Conservation (phyloP, 2,797 vertebrate genomes). For the Coregonus suidteri region DNA sequence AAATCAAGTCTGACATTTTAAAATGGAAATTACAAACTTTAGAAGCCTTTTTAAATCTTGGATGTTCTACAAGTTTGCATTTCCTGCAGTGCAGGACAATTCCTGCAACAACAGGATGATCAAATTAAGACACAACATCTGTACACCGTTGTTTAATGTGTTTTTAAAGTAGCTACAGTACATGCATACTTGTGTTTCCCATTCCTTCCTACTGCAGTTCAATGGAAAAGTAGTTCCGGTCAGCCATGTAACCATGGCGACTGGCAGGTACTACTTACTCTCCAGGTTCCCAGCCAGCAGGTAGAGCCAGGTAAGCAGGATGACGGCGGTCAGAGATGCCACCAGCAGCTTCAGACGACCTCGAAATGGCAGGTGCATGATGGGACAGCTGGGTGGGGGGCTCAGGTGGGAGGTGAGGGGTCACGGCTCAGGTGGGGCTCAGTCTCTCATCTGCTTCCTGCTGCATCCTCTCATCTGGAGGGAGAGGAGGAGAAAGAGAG, state of each 20-base stretch:
- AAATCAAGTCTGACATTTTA: too few relatives aligned
- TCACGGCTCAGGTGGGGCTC: constrained; percentile 72
- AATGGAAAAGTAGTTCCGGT: background rate
- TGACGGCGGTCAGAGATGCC: constrained; percentile 73
- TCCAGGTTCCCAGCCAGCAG: constrained; percentile 80
- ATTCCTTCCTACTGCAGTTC: background rate
- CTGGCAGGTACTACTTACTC: constrained; percentile 68
- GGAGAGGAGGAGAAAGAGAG: constrained; percentile 9
- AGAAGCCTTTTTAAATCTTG: too few relatives aligned
- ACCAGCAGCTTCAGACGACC: constrained; percentile 84
- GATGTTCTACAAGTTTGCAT: too few relatives aligned
- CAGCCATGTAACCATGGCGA: background rate
- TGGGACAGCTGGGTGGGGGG: constrained; percentile 62
- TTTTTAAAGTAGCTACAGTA: background rate
- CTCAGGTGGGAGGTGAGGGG: constrained; percentile 44
- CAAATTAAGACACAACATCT: too few relatives aligned
- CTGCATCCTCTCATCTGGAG: constrained; percentile 73
- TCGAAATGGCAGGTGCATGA: constrained; percentile 86
- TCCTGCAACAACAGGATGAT: too few relatives aligned
- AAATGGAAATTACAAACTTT: too few relatives aligned
- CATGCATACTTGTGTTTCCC: background rate
- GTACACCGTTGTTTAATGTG: too few relatives aligned
- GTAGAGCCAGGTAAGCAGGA: constrained; percentile 81
- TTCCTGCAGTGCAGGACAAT: too few relatives aligned
- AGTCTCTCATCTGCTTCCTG: constrained; percentile 62